Evolutionary conservation across 1,140 invertebrate species (phyloP), one percentile per base, ranked within the genome.

Genomic region (Drosophila sturtevanti): DNA sequence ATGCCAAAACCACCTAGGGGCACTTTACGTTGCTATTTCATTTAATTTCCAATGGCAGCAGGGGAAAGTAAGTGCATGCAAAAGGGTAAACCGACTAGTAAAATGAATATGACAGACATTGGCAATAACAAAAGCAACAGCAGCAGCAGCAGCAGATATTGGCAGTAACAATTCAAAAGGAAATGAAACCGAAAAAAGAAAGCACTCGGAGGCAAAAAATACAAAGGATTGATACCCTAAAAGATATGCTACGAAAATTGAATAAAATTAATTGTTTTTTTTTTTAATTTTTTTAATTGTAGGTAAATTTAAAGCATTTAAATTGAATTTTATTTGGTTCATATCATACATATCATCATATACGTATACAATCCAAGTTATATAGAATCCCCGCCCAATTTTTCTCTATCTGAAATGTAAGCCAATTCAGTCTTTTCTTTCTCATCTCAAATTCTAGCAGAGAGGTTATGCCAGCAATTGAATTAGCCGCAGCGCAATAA

Each of bases 401-500:
- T 48, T 48, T 11, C 16, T 18, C 41, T 34, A 34, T 34, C 9
- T 34, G 22, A 18, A 21, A 27, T 55, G 22, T 37, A 34, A 24
- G 22, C 22, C 22, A 24, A 4, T 4, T 24, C 22, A 24, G 22
- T 58, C 27, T 58, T n/a, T 14, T 48, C 44, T 51, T 10, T 21
- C 52, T 34, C 66, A 51, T 62, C 58, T 72, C 48, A 59, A 72
- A 16, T 70, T 59, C 70, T 56, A 52, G 37, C 48, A 56, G 24
- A 72, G 60, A 65, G 72, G 64, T 75, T 68, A 75, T 75, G 64
- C 37, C 72, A 59, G 72, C 72, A 75, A 68, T 76, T 75, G 72
- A 75, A 58, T 75, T 18, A 68, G 58, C 63, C 31, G 44, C 22
- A 41, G 44, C 41, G 35, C 55, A 35, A 27, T 63, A 69, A 64